These are phyloP conservation scores for Chlorodrepanis virens DNA, from an alignment of 2,113 vertebrate genomes.

Conservation along the genomic window DNA sequence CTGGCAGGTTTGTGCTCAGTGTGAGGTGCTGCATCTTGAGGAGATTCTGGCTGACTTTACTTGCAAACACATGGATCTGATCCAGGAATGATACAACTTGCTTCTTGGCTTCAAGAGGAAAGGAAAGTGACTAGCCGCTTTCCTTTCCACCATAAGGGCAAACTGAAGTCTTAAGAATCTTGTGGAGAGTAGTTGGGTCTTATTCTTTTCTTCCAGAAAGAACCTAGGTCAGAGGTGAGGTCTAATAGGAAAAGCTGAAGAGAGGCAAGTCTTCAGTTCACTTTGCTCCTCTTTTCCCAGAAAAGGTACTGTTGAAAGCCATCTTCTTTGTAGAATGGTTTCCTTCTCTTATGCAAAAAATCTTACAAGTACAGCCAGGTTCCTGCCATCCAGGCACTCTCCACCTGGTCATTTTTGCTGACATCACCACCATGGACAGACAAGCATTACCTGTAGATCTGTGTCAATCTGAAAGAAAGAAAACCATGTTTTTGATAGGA, in stretches of 20 bases:
- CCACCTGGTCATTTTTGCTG: not conserved
- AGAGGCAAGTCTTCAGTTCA: not conserved
- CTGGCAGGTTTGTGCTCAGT: not conserved
- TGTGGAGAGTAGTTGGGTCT: not conserved
- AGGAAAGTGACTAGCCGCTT: not conserved
- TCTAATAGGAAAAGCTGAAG: not conserved
- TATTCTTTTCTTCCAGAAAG: not conserved
- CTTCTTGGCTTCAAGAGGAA: not conserved
- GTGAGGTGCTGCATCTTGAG: not conserved
- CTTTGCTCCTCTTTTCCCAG: not conserved
- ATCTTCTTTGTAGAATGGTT: not conserved
- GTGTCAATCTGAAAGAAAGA: not conserved
- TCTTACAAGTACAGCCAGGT: not conserved
- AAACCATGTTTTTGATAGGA: not conserved
- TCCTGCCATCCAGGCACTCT: not conserved
- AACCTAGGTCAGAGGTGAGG: not conserved
- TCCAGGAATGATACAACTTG: not conserved
- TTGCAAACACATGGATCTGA: not conserved
- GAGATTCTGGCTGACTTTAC: not conserved
- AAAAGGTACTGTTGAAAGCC: not conserved
- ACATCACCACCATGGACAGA: fast-evolving
- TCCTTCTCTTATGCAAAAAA: not conserved
- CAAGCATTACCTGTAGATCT: not conserved
- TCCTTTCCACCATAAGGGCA: not conserved
- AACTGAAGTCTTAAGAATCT: not conserved